Evolutionary conservation across 1,140 invertebrate species (phyloP), one percentile per base, ranked within the genome.

Genomic region (Penaeus chinensis): DNA sequence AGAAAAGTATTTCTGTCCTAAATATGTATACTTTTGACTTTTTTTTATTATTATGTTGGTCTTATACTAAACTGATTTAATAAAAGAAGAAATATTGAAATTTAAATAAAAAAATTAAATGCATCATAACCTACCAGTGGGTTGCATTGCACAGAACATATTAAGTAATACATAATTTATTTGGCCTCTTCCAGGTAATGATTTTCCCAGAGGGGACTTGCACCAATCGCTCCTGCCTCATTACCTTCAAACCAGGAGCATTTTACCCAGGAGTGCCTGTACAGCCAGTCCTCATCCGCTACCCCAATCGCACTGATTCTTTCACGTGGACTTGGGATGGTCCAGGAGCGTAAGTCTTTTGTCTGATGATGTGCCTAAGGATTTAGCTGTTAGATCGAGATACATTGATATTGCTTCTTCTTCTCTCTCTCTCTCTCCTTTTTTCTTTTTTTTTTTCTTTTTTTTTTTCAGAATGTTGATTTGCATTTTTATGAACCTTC

Each of bases 291-390:
- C 95, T 97, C 89, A 95, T 99, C 79, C 94, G 96, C 81, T 99
- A 99, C 92, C 96, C 96, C 0, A 99, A 99, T 91, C 96, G 95
- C 91, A 93, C 96, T 90, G 97, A 99, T 91, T 98, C 97, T 5
- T 95, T 98, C 65, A 98, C 97, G 0, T 99, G 98, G 98, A 99
- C 98, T 8, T 99, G 98, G 98, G 97, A 98, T 93, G 98, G 98
- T 85, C 97, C 97, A 89, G 96, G 96, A 93, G 96, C 96, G 97
- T 98, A 94, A 96, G 96, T 95, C 71, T 85, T 87, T 85, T 84
- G 47, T 85, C 24, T 2, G 16, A 54, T 13, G 54, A 54, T 16
- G 10, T 13, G 54, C 54, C 2, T 54, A 11, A 13, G 54, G 54
- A 54, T 54, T 16, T 54, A 1, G 16, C 54, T 54, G 8, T 54